Base-by-base conservation (phyloP, 2,113 vertebrate species). In the Hippolais icterina region DNA sequence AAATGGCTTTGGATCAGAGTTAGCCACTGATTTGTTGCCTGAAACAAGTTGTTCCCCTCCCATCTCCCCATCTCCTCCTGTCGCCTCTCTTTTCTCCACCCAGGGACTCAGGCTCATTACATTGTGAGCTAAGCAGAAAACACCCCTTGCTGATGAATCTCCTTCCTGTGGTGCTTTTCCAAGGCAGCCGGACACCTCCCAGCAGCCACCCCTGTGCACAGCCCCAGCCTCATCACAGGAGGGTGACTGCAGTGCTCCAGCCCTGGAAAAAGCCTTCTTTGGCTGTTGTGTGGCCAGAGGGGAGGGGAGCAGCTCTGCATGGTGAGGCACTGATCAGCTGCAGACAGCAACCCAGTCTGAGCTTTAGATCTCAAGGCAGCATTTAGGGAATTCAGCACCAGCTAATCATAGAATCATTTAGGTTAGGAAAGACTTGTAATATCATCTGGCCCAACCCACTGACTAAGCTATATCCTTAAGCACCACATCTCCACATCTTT, bases 1-100 rank as follows among this genome's bases (percentile, higher is more conserved):
- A 92, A 92, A 96, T 90, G 79, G 92, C 16, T 92, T 84, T 69
- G 65, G 61, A 92, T 66, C 69, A 16, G 75, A 88, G 79, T 77
- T 88, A 75, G 90, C 71, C 90, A 93, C 79, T 78, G 85, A 95
- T 96, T 90, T 89, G 90, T 92, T 96, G 93, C 88, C 94, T 93
- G 86, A 96, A 96, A 96, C 72, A 89, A 94, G 88, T 87, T 87
- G 83, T 75, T 93, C 72, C 64, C 79, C 90, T 90, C 93, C 74
- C 24, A 7, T 74, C 63, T 93, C 71, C 77, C 69, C 68, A 75
- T 84, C 87, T 87, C 87, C 89, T 94, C 93, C 83, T 87, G 69
- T 53, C 89, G 82, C 83, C 72, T 56, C 76, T 81, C 52, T 89
- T 72, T 89, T 75, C 86, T 81, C 90, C 93, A 61, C 88, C 86